phyloP scores from a whole-genome alignment of 2,888 invertebrate genomes.

The Clanis bilineata region DNA sequence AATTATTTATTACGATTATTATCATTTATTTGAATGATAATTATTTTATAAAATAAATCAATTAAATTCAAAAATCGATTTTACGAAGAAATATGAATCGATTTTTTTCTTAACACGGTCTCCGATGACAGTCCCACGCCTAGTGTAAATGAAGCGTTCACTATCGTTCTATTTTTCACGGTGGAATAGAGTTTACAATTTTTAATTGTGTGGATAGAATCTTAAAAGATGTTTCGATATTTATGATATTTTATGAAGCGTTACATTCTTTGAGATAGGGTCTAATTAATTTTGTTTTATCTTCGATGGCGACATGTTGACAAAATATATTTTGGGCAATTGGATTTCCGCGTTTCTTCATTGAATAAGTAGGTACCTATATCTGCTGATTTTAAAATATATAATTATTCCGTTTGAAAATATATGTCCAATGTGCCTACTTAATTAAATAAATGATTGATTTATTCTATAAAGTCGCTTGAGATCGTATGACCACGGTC shows the following conservation, averaged over 20 bases:
- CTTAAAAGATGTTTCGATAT: constrained; percentile 11
- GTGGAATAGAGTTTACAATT: constrained; percentile 6
- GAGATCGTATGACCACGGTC: too few relatives aligned
- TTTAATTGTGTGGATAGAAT: not conserved
- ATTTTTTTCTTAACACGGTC: not conserved
- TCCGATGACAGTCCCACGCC: not conserved
- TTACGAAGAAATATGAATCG: not conserved
- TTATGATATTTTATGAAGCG: not conserved
- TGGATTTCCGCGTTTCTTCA: constrained; percentile 4
- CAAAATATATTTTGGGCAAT: not conserved
- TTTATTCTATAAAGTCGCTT: too few relatives aligned
- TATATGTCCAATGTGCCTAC: too few relatives aligned
- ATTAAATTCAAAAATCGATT: not conserved
- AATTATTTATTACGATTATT: too few relatives aligned
- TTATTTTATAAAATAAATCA: too few relatives aligned
- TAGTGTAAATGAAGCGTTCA: constrained; percentile 16
- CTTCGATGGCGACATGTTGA: not conserved
- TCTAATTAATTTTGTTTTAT: constrained; percentile 1
- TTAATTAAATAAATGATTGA: too few relatives aligned
- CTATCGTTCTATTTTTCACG: constrained; percentile 21
- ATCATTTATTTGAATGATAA: too few relatives aligned
- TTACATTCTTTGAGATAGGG: constrained; percentile 3
- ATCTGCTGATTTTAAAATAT: too few relatives aligned
- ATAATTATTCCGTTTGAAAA: too few relatives aligned
- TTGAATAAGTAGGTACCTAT: too few relatives aligned